Evolutionary conservation across 2,888 invertebrate species (phyloP), one percentile per base, ranked within the genome.

Genomic region (Pandemis heparana): DNA sequence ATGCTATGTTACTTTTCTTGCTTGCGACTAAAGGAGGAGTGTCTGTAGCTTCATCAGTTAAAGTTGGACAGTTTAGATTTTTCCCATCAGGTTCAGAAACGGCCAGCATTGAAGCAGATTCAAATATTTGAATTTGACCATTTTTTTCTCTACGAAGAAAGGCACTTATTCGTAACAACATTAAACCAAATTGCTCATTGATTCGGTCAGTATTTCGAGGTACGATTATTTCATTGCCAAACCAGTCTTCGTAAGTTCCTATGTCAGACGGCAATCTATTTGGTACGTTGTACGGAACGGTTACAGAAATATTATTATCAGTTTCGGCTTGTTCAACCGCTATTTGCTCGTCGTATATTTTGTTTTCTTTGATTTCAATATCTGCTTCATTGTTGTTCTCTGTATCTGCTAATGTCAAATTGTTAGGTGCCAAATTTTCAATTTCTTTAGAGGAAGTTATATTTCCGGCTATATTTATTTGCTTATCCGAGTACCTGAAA

Each of bases 181-280:
- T 94, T 18, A 91, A 74, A 46, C 86, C 87, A 75, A 94, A 90
- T 79, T 94, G 94, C 81, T 94, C 94, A 67, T 92, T 77, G 78
- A 94, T 90, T 1, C 94, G 89, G 79, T 94, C 94, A 18, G 87
- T 82, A 76, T 89, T 89, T 6, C 92, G 88, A 48, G 93, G 92
- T 70, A 91, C 79, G 5, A 81, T 79, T 51, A 91, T 81, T 81
- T 94, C 92, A 76, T 80, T 89, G 0, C 87, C 88, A 72, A 87
- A 84, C 87, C 89, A 90, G 76, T 94, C 92, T 77, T 94, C 94
- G 69, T 83, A 87, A 38, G 85, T 81, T 43, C 86, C 87, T 71
- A 84, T 4, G n/a, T 65, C 65, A 51, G 48, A 51, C 38, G 51
- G 48, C 38, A 65, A 38, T 65, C 48, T 65, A 65, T 65, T 51